Conservation (phyloP, 2,113 vertebrate species). For the Mus pahari region DNA sequence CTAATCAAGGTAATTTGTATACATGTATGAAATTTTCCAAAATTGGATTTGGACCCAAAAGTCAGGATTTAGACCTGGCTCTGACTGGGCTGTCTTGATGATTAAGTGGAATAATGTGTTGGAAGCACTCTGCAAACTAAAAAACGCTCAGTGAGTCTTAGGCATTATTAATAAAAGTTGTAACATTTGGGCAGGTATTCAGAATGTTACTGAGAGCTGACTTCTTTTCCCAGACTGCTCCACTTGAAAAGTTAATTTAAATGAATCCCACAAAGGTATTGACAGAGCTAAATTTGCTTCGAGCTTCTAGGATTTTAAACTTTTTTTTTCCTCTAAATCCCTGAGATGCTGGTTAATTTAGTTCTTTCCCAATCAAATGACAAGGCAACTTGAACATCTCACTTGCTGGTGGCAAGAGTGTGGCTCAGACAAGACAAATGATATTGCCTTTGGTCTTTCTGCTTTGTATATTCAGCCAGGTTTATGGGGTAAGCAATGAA, state of each 20-base stretch:
- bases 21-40: background rate
- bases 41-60: background rate
- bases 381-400: constrained; percentile 31
- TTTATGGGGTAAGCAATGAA: constrained; percentile 63
- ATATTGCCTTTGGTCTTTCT: constrained; percentile 1
- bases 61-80: background rate
- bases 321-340: constrained; percentile 27
- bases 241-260: constrained; percentile 71
- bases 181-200: constrained; percentile 56
- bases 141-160: constrained; percentile 36
- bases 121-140: constrained; percentile 30
- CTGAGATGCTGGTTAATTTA: constrained; percentile 55
- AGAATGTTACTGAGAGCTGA: constrained; percentile 35
- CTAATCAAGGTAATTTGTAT: background rate
- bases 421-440: constrained; percentile 45
- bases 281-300: constrained; percentile 55
- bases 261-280: constrained; percentile 63
- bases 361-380: constrained; percentile 50
- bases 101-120: background rate
- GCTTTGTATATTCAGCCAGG: constrained; percentile 35
- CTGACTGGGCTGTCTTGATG: background rate
- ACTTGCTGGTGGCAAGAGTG: constrained; percentile 11
- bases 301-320: constrained; percentile 43
- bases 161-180: constrained; percentile 66
- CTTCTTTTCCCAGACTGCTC: constrained; percentile 54